Conservation (phyloP, 2,888 invertebrate genomes). For the Calliphora vomitoria region DNA sequence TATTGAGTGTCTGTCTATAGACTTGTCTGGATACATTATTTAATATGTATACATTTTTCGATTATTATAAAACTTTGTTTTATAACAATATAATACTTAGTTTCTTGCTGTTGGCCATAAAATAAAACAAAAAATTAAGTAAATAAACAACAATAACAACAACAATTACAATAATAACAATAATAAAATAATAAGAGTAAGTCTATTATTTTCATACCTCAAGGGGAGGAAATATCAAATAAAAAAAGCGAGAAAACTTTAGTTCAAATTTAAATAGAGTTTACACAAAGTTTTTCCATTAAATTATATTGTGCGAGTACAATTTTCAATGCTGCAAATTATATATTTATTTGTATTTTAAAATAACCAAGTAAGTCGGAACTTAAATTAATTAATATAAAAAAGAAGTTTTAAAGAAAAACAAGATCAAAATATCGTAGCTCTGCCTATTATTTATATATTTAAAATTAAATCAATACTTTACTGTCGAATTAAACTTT, state of each 20-base stretch:
- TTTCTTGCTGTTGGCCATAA: constrained; percentile 1
- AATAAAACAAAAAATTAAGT: not conserved
- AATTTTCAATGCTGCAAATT: not conserved
- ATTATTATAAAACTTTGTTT: not conserved
- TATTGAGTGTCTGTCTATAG: not conserved
- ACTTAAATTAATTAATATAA: too few species aligned
- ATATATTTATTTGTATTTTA: not conserved
- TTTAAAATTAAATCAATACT: too few species aligned
- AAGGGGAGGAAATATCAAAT: not conserved
- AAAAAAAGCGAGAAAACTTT: constrained; percentile 17
- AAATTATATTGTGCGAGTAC: not conserved
- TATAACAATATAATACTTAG: constrained; percentile 1
- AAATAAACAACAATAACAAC: not conserved
- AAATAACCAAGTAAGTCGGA: too few species aligned
- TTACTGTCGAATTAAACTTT: too few species aligned
- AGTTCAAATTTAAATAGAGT: not conserved
- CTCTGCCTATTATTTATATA: too few species aligned
- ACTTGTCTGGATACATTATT: not conserved
- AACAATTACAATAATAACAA: not conserved
- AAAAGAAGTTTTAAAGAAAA: too few species aligned
- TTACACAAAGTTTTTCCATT: not conserved
- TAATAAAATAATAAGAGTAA: too few species aligned
- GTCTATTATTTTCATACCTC: not conserved
- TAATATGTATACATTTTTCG: not conserved
- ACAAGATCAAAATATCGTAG: too few species aligned